A percentile compares a stretch with the other conserved stretches of the same genome.
These are phyloP conservation scores for Epinephelus lanceolatus DNA, from an alignment of 2,113 vertebrate genomes.

Conservation along the genomic window DNA sequence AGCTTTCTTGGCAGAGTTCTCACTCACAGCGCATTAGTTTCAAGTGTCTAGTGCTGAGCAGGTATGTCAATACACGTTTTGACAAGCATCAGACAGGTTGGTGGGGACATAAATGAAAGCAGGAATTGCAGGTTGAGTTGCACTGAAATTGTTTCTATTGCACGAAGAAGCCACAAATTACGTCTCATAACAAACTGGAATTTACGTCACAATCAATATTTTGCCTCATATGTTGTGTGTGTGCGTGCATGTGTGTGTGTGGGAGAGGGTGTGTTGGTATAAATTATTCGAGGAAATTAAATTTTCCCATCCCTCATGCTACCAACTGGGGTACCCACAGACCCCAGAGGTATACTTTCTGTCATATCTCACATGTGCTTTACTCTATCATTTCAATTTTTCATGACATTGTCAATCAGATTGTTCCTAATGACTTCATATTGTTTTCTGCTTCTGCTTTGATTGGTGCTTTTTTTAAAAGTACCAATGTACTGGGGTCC, in stretches of 20 bases:
- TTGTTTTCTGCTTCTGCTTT: too few species aligned
- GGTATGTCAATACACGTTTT: constrained; percentile 26
- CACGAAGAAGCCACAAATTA: not conserved
- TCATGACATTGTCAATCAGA: too few species aligned
- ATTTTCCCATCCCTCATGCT: too few species aligned
- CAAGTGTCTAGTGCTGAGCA: not conserved
- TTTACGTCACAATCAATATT: not conserved
- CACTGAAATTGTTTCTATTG: not conserved
- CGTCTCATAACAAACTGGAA: not conserved
- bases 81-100: constrained; percentile 26
- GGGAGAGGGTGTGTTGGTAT: too few species aligned
- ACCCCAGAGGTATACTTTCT: too few species aligned
- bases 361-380: too few species aligned
- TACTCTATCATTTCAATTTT: too few species aligned
- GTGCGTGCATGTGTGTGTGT: not conserved
- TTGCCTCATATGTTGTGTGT: not conserved
- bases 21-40: not conserved
- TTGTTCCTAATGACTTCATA: too few species aligned
- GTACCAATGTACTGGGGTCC: too few species aligned
- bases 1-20: not conserved
- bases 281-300: too few species aligned
- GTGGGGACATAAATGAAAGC: not conserved
- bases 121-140: constrained; percentile 7
- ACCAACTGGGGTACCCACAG: too few species aligned
- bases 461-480: too few species aligned